Conservation (phyloP, 2,113 vertebrate species). For the Raphicerus campestris region DNA sequence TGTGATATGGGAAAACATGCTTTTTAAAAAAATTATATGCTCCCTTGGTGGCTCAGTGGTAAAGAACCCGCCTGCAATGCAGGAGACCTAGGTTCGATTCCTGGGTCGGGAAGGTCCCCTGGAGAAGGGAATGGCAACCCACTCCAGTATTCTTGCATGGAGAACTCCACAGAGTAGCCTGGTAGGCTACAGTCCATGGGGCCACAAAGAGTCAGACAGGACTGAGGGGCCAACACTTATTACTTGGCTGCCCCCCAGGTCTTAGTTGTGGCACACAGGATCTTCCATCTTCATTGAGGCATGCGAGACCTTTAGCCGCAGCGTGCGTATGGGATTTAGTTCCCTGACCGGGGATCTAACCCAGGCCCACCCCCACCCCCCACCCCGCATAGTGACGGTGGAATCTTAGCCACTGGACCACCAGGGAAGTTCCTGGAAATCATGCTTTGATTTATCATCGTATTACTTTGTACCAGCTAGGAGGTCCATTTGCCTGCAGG, state of each 20-base stretch:
- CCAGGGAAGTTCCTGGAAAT: not conserved
- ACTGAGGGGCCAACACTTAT: not conserved
- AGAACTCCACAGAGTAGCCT: not conserved
- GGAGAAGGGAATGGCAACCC: not conserved
- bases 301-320: not conserved
- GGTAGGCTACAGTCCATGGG: not conserved
- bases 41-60: not conserved
- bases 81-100: not conserved
- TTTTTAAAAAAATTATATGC: not conserved
- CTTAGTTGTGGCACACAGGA: not conserved
- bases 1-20: not conserved
- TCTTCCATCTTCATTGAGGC: fast-evolving
- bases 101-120: not conserved
- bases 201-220: not conserved
- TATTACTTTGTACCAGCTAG: not conserved
- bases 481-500: not conserved
- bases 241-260: not conserved
- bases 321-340: not conserved
- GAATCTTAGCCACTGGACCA: not conserved
- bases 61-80: not conserved
- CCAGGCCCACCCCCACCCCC: not conserved
- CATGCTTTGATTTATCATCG: not conserved
- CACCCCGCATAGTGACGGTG: not conserved
- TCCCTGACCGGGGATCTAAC: not conserved
- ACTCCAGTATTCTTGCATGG: not conserved